Base-by-base conservation (phyloP, 2,113 vertebrate genomes). In the Vidua chalybeata region DNA sequence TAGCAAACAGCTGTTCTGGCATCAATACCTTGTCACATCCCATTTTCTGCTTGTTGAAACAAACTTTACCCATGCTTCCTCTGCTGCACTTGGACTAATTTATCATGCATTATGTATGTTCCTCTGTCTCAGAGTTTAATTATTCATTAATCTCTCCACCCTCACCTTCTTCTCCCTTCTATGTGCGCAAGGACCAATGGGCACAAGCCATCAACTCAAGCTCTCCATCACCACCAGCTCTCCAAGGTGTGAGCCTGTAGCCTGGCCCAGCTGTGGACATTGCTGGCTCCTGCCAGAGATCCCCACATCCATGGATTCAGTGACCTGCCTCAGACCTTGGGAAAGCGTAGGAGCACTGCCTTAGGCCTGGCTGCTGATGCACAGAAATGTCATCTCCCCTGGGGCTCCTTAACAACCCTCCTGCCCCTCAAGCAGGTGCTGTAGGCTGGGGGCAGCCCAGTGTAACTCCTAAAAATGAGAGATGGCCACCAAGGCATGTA, bases 61-160 rank as follows among this genome's bases (percentile, higher is more conserved):
- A 74, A 94, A 94, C 71, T 91, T 91, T 62, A 79, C 26, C 31
- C 54, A 3, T 56, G 74, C 61, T 68, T 66, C 43, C 39, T 91
- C 51, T 85, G 37, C 51, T 77, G 72, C 7, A 1, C 28, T 88
- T 79, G 51, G 46, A n/a, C 61, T 91, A 59, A 77, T 93, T 80
- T 48, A 45, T 76, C 72, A 77, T 96, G 45, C 63, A 93, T 96
- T 94, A 97, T 93, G 62, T 48, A 94, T 90, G 72, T 35, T 67
- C 51, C 62, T 76, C 41, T 0, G 0, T 69, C 92, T 93, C 63
- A 23, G 27, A 18, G 24, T 75, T 96, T 45, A 77, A 86, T 95
- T 87, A 90, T 94, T 93, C 75, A 96, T 45, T 0, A 93, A 54
- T 26, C 63, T 35, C 52, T 54, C 58, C 58, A 75, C 41, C 20